Base-by-base conservation (phyloP, 1,140 invertebrate species). In the Drosophila oshimai region DNA sequence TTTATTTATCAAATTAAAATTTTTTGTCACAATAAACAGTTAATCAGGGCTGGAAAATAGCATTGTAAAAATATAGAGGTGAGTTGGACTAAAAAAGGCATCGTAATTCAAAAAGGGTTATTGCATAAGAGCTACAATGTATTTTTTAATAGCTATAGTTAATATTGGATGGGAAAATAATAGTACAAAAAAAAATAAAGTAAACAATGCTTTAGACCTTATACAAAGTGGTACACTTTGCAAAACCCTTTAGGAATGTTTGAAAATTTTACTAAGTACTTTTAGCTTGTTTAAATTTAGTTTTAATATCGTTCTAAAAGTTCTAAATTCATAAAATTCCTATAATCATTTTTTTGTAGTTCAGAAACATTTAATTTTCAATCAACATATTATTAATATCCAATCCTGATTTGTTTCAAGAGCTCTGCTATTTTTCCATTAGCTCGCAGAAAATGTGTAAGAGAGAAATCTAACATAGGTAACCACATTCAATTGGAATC, bases 1-100 rank as follows among this genome's bases (percentile, higher is more conserved):
- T 3, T 55, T n/a, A n/a, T n/a, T 42, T 71, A 55, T 86, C 51
- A 79, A 79, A 84, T 84, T 79, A 64, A 60, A 74, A 42, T 53
- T 67, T 62, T 67, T 67, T 67, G 62, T 41, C 45, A 37, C n/a
- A 71, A 75, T 81, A 75, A 81, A 46, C 68, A 57, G 71, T 80
- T 81, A 74, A 81, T 65, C 77, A 60, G 77, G 77, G 71, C n/a
- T 75, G 55, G 22, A 50, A 49, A 28, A 31, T n/a, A n/a, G n/a
- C n/a, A n/a, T n/a, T n/a, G n/a, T n/a, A 49, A 26, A 17, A 18
- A 9, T 12, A 15, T 12, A 44, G 3, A 49, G 31, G 46, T 54
- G 46, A 10, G 28, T 18, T n/a, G 26, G 44, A 49, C 28, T 24
- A 41, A 20, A 24, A 58, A 29, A 46, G 24, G 15, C 44, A 31